Percentiles rank a stretch among this genome's conserved stretches.
Conservation (phyloP, 2,888 invertebrate species). For the Diaprepes abbreviatus region DNA sequence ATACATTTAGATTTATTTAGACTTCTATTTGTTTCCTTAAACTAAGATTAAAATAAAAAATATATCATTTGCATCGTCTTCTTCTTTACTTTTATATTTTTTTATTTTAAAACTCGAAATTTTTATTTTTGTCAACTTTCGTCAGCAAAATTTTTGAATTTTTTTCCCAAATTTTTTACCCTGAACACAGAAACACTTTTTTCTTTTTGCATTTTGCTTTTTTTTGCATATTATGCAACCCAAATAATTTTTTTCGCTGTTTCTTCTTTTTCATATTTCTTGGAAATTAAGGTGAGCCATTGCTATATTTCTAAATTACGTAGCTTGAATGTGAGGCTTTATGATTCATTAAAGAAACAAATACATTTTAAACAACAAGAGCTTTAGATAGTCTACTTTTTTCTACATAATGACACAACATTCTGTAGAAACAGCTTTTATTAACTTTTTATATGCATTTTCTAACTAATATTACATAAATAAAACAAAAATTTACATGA, state of each 20-base stretch:
- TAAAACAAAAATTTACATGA: too few relatives aligned
- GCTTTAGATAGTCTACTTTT: too few relatives aligned
- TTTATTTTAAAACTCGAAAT: conserved; percentile 20
- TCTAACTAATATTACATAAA: too few relatives aligned
- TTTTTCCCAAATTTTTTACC: background rate
- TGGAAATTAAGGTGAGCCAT: conserved; percentile 34
- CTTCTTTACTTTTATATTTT: conserved; percentile 18
- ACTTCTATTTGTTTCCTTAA: background rate
- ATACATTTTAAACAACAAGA: too few relatives aligned
- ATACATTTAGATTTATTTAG: background rate
- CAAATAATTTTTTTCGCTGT: conserved; percentile 18
- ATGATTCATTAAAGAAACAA: too few relatives aligned
- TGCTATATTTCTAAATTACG: conserved; percentile 7
- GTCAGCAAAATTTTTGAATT: conserved; percentile 24
- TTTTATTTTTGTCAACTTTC: conserved; percentile 20
- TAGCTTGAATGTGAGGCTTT: conserved; percentile 13
- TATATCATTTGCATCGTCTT: conserved; percentile 5
- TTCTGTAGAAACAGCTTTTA: too few relatives aligned
- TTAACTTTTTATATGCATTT: too few relatives aligned
- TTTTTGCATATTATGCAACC: conserved; percentile 19
- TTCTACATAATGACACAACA: too few relatives aligned
- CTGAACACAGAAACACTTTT: conserved; percentile 18
- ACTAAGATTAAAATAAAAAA: conserved; percentile 19
- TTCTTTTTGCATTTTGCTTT: conserved; percentile 34
- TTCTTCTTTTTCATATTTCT: conserved; percentile 23